Conservation (phyloP, 2,113 vertebrate genomes). For the Hemiprocne comata region DNA sequence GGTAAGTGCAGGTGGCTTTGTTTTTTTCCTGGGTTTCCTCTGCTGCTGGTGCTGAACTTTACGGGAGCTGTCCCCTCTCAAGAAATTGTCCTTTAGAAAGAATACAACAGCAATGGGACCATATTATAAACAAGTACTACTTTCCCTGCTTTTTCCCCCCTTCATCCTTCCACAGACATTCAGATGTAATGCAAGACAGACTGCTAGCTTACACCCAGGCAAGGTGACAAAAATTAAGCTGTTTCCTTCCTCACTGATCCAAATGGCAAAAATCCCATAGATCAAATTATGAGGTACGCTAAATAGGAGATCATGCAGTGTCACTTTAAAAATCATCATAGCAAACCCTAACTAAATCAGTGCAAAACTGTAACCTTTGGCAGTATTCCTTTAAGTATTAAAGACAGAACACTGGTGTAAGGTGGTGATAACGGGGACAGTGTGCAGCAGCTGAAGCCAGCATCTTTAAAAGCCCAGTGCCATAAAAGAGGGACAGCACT, state of each 20-base stretch:
- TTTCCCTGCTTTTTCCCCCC: background rate
- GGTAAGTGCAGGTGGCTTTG: constrained; percentile 97
- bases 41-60: constrained; percentile 97
- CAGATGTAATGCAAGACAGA: background rate
- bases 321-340: background rate
- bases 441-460: background rate
- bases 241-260: background rate
- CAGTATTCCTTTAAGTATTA: background rate
- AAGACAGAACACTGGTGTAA: background rate
- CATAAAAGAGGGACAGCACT: background rate
- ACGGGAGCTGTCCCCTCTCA: constrained; percentile 93
- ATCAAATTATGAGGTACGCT: background rate
- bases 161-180: background rate
- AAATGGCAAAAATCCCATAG: background rate
- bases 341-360: background rate
- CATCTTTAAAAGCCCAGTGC: background rate
- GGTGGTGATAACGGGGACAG: background rate
- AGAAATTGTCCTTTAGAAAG: constrained; percentile 91
- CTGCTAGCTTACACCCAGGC: background rate
- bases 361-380: background rate
- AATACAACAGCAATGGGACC: background rate
- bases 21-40: constrained; percentile 99
- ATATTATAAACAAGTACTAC: background rate
- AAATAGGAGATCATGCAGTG: background rate
- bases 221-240: background rate